A percentile compares a stretch with the other conserved stretches of the same genome.
Conservation (phyloP, 2,797 vertebrate genomes). For the Squalus acanthias region DNA sequence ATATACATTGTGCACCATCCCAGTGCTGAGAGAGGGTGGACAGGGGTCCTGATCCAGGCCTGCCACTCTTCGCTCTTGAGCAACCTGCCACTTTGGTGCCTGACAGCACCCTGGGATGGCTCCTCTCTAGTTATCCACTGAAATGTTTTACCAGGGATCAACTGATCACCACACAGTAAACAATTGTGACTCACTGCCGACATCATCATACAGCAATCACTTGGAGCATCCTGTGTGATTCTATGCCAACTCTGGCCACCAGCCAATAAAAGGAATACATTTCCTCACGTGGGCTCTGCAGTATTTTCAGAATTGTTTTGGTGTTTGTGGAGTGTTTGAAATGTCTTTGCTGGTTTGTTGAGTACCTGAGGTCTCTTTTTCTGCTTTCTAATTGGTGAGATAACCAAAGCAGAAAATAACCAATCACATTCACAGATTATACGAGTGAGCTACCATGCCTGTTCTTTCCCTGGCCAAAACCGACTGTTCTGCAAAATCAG, state of each 20-base stretch:
- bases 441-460: too few relatives aligned
- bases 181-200: neutral
- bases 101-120: neutral
- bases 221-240: neutral
- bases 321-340: neutral
- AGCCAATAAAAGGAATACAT: neutral
- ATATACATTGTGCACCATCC: neutral
- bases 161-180: neutral
- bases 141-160: neutral
- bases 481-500: neutral
- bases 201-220: neutral
- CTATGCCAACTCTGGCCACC: neutral
- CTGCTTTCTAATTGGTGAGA: conserved; percentile 6
- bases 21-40: neutral
- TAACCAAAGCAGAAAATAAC: neutral
- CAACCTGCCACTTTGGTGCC: neutral
- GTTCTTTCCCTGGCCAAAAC: neutral
- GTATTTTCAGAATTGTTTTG: neutral
- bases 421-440: neutral
- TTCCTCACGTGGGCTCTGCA: neutral
- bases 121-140: neutral
- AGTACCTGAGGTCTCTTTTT: neutral
- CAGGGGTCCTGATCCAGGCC: neutral
- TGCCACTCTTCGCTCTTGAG: neutral
- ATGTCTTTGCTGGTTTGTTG: neutral